phyloP scores from a whole-genome alignment of 2,888 invertebrate species.

The Hesperia comma region DNA sequence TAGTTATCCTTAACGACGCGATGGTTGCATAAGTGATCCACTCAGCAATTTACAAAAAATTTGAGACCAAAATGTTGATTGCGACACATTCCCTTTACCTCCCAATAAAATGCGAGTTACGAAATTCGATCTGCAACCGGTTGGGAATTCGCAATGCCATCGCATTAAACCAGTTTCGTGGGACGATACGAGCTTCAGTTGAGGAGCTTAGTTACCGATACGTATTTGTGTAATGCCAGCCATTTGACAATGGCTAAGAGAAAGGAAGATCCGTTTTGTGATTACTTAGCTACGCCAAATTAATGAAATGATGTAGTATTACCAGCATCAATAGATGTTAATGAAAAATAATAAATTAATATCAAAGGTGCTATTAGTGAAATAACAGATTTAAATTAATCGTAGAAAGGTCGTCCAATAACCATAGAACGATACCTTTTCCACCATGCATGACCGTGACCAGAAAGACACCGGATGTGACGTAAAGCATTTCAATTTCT shows the following conservation, averaged over 20 bases:
- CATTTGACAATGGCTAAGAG: conserved; percentile 8
- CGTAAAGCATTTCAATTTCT: conserved; percentile 43
- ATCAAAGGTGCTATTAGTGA: neutral
- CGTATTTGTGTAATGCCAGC: conserved; percentile 14
- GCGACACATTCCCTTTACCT: conserved; percentile 19
- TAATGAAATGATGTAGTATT: neutral
- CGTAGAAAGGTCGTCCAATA: neutral
- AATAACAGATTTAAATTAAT: neutral
- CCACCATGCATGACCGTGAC: conserved; percentile 33
- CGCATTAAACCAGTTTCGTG: conserved; percentile 41
- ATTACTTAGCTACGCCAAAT: neutral
- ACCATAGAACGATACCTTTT: conserved; percentile 19
- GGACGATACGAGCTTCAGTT: conserved; percentile 31
- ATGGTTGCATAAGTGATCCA: too few species aligned
- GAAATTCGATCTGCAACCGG: conserved; percentile 35
- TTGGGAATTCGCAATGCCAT: conserved; percentile 40
- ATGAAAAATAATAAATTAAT: neutral
- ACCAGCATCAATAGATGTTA: too few species aligned
- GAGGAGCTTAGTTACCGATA: conserved; percentile 20
- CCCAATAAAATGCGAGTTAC: conserved; percentile 29
- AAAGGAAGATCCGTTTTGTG: neutral
- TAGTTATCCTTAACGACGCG: too few species aligned
- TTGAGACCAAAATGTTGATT: conserved; percentile 10
- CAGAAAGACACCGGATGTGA: conserved; percentile 36
- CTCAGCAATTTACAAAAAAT: neutral